Evolutionary conservation across 2,888 invertebrate genomes (phyloP), one percentile per base, ranked within the genome.

Genomic region (Cordilura impudica): DNA sequence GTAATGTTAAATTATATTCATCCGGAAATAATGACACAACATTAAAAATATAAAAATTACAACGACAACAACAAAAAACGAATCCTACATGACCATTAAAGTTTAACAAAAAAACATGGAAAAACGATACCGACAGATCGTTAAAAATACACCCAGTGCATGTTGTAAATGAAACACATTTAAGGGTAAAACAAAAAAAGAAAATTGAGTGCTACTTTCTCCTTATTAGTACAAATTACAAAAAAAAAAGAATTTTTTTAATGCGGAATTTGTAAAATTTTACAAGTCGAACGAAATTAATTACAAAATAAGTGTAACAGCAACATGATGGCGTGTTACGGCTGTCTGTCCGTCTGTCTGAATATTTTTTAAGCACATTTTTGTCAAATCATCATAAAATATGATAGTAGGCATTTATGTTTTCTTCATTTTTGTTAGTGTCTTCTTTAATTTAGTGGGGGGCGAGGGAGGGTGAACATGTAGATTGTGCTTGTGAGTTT

Each of bases 221-320:
- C 12, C 4, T 51, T 53, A 31, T n/a, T 12, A 26, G 4, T 43
- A 19, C 63, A 67, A 54, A 54, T 60, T 39, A 47, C n/a, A n/a
- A 39, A 39, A 10, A 18, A 23, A 39, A 58, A 31, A 49, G 19
- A 56, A 16, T 60, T 19, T 29, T 43, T 39, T 29, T 43, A n/a
- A 53, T 51, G 14, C 12, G 29, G 16, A 61, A 61, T 61, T 53
- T 71, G 51, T 58, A 26, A 26, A 26, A 60, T 60, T 60, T 26
- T 61, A 71, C 65, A 71, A 67, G 66, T 77, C 67, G 72, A 72
- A 78, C 43, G 39, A 63, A 78, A 72, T 72, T 78, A 78, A 78
- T 78, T 78, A 72, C 72, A 61, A n/a, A 18, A 14, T 21, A 49
- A n/a, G 18, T 6, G 26, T 26, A 26, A 61, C n/a, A 45, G 35